These are phyloP conservation scores for Uropsilus gracilis DNA, from an alignment of 2,113 vertebrate genomes.

Conservation along the genomic window DNA sequence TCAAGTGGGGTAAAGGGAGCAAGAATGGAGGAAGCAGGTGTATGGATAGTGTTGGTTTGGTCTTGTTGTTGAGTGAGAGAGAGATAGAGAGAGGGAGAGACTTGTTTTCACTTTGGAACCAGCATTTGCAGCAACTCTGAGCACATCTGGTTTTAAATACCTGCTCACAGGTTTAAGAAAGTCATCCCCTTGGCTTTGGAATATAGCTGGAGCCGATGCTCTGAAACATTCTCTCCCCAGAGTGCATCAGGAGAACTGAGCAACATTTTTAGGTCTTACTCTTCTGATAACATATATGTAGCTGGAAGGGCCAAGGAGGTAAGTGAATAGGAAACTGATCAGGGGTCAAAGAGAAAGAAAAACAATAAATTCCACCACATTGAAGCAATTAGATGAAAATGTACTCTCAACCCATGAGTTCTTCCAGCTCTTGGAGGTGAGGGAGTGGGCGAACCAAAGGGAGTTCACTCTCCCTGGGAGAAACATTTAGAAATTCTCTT, in stretches of 20 bases:
- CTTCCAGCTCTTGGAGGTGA: background rate
- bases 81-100: too few species aligned
- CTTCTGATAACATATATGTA: background rate
- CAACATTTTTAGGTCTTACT: background rate
- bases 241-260: background rate
- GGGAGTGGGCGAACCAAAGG: too few species aligned
- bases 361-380: conserved; percentile 15
- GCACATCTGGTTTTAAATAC: conserved; percentile 49
- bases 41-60: too few species aligned
- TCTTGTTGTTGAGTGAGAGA: too few species aligned
- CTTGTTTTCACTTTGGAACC: too few species aligned
- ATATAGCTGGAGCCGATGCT: background rate
- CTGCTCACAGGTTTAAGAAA: conserved; percentile 69
- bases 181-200: background rate
- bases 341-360: background rate
- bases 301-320: background rate
- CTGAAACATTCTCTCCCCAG: background rate
- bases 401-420: background rate
- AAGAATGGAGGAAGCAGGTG: too few species aligned
- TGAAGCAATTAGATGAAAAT: conserved; percentile 12
- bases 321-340: background rate
- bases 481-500: background rate
- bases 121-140: too few species aligned
- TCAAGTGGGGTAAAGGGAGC: too few species aligned
- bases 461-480: background rate